A percentile compares a stretch with the other conserved stretches of the same genome.
Conservation (phyloP, 2,888 invertebrate species). For the Cosmia trapezina region DNA sequence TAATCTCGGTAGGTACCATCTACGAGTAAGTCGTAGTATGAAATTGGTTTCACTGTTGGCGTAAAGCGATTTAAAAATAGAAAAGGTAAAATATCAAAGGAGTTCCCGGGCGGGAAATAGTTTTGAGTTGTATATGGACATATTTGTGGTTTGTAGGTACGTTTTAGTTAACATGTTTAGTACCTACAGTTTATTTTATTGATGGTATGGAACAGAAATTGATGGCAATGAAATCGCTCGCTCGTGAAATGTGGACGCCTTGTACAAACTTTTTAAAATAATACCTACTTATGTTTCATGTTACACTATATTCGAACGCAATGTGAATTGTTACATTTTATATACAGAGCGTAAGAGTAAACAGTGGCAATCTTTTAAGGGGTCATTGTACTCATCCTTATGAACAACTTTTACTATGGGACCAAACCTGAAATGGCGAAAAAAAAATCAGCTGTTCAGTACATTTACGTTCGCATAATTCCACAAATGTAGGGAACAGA, state of each 20-base stretch:
- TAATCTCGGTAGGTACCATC: constrained; percentile 74
- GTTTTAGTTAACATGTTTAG: constrained; percentile 17
- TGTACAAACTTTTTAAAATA: neutral
- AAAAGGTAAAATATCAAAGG: constrained; percentile 55
- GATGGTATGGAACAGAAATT: neutral
- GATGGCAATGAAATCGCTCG: neutral
- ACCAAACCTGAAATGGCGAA: too few species aligned
- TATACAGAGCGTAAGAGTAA: too few species aligned
- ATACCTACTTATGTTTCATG: too few species aligned
- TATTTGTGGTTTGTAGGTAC: constrained; percentile 8
- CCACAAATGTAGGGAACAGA: too few species aligned
- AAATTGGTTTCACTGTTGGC: constrained; percentile 68
- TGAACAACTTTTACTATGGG: too few species aligned
- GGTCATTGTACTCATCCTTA: too few species aligned
- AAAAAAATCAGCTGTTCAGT: too few species aligned
- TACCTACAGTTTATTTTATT: constrained; percentile 1
- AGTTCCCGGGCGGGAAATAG: constrained; percentile 39
- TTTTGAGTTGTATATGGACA: constrained; percentile 24
- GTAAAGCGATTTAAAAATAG: constrained; percentile 69
- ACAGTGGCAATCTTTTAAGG: too few species aligned
- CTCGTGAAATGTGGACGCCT: neutral
- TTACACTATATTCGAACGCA: too few species aligned
- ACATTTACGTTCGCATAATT: too few species aligned
- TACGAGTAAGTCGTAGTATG: constrained; percentile 67
- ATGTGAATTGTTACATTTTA: too few species aligned